A percentile compares a stretch with the other conserved stretches of the same genome.
These are phyloP conservation scores for Drosophila seclusa DNA, from an alignment of 2,888 invertebrate genomes.

Conservation along the genomic window DNA sequence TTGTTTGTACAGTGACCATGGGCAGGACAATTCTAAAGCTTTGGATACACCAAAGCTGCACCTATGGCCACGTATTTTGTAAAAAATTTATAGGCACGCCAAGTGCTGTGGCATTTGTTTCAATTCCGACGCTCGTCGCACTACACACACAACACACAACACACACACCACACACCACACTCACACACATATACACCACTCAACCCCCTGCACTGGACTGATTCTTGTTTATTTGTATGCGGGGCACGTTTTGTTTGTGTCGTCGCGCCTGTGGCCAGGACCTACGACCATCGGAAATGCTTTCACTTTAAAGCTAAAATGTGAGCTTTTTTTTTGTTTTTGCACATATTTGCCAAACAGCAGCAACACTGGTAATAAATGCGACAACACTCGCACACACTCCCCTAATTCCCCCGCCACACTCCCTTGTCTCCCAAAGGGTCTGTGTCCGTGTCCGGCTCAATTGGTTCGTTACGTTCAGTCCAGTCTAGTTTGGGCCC, in stretches of 20 bases:
- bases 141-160: slow-evolving; percentile 26
- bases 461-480: slow-evolving; percentile 75
- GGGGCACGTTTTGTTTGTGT: slow-evolving; percentile 78
- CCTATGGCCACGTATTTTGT: slow-evolving; percentile 73
- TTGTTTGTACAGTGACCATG: slow-evolving; percentile 36
- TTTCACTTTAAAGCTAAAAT: slow-evolving; percentile 70
- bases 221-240: slow-evolving; percentile 77
- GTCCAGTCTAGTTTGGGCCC: slow-evolving; percentile 27
- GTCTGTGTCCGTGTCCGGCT: slow-evolving; percentile 54
- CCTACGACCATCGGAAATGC: slow-evolving; percentile 62
- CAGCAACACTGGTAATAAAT: slow-evolving; percentile 74
- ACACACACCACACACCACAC: slow-evolving; percentile 25
- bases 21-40: slow-evolving; percentile 32
- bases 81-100: slow-evolving; percentile 78
- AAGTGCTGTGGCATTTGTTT: slow-evolving; percentile 73
- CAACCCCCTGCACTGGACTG: slow-evolving; percentile 6
- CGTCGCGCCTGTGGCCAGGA: slow-evolving; percentile 77
- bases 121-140: slow-evolving; percentile 58
- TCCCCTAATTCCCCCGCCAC: background rate
- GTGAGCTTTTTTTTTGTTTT: slow-evolving; percentile 48
- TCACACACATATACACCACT: slow-evolving; percentile 7
- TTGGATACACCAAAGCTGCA: slow-evolving; percentile 49
- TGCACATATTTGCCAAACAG: slow-evolving; percentile 58
- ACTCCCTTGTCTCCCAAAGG: slow-evolving; percentile 19
- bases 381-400: slow-evolving; percentile 59